These are phyloP conservation scores for Anolis carolinensis DNA, from an alignment of 2,113 vertebrate species.

Conservation along the genomic window DNA sequence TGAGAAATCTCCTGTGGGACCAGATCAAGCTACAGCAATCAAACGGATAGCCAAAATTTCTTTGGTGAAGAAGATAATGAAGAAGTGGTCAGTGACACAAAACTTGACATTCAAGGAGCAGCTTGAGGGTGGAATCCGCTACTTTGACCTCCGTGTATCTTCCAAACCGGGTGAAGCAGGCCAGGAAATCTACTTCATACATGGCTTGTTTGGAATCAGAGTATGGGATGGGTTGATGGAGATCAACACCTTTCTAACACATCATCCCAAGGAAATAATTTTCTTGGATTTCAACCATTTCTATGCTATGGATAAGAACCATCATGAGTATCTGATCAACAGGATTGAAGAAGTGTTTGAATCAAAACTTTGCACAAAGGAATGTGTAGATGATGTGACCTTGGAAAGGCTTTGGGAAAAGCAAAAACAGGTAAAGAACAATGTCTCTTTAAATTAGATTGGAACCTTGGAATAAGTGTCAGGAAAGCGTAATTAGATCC, in stretches of 20 bases:
- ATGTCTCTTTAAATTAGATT: not conserved
- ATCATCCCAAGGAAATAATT: constrained; percentile 85
- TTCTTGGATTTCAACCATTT: constrained; percentile 98
- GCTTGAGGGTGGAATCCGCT: constrained; percentile 93
- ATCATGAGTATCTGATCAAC: constrained; percentile 85
- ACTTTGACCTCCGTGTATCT: constrained; percentile 97
- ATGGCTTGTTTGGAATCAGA: constrained; percentile 93
- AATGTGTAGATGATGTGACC: constrained; percentile 85
- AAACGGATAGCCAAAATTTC: constrained; percentile 83
- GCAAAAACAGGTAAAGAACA: constrained; percentile 83
- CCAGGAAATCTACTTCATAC: constrained; percentile 94
- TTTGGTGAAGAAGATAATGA: constrained; percentile 87
- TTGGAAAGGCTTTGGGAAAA: constrained; percentile 89
- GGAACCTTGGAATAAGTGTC: not conserved
- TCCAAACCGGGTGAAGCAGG: constrained; percentile 89
- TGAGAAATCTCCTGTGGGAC: constrained; percentile 87
- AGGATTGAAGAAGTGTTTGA: constrained; percentile 89
- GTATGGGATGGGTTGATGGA: constrained; percentile 90
- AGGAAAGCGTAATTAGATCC: not conserved
- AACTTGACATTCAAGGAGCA: constrained; percentile 95
- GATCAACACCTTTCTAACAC: constrained; percentile 85
- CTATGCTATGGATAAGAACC: constrained; percentile 91
- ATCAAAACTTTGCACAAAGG: constrained; percentile 83
- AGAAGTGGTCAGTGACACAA: constrained; percentile 93
- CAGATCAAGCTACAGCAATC: constrained; percentile 84